phyloP scores from a whole-genome alignment of 2,113 vertebrate species.

The Xenotilapia caudafasciata region DNA sequence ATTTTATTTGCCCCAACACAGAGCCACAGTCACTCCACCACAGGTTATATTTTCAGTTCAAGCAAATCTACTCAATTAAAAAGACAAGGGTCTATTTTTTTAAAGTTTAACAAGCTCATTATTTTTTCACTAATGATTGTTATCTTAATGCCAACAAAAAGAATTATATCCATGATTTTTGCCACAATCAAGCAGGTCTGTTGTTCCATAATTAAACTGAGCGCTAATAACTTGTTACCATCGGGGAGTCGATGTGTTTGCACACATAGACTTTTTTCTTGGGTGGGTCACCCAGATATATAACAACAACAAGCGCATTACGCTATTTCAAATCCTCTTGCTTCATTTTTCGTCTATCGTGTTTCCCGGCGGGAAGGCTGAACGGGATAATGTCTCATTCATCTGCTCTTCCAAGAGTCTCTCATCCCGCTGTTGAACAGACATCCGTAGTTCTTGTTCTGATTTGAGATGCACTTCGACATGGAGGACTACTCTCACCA shows the following conservation, averaged over 20 bases:
- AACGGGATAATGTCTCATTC: neutral
- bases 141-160: neutral
- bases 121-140: neutral
- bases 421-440: neutral
- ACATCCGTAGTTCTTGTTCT: neutral
- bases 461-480: neutral
- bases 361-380: neutral
- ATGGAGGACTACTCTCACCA: neutral
- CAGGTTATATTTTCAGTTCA: neutral
- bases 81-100: neutral
- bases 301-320: neutral
- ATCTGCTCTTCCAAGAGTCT: neutral
- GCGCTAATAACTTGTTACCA: neutral
- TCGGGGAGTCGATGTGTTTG: neutral
- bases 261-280: neutral
- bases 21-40: neutral
- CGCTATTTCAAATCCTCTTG: neutral
- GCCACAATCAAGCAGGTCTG: neutral
- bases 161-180: neutral
- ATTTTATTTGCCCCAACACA: fast-evolving
- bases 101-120: neutral
- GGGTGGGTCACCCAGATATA: neutral
- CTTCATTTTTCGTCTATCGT: fast-evolving
- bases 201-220: neutral
- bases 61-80: neutral